phyloP scores from a whole-genome alignment of 1,140 invertebrate species.

The Trachymyrmex septentrionalis region DNA sequence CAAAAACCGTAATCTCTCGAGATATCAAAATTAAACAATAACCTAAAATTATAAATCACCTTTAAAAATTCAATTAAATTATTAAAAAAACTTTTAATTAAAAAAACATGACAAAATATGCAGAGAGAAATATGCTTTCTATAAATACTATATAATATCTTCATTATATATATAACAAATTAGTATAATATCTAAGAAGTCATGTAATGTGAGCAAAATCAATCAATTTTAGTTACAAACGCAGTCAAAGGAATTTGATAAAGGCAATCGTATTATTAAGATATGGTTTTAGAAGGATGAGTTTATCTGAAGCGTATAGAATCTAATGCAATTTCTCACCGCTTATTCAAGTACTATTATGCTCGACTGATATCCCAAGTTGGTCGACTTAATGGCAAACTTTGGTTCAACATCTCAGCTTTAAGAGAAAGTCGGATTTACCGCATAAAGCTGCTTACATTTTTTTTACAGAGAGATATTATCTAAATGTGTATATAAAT shows the following conservation, averaged over 20 bases:
- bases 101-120: constrained; percentile 2
- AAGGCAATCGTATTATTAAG: neutral
- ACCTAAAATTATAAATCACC: constrained; percentile 31
- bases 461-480: constrained; percentile 2
- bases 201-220: neutral
- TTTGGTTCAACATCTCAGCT: constrained; percentile 18
- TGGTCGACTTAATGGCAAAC: constrained; percentile 21
- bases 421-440: constrained; percentile 18
- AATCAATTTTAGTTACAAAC: neutral
- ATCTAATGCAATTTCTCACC: constrained; percentile 1
- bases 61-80: constrained; percentile 4
- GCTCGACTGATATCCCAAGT: constrained; percentile 12
- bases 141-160: too few species aligned
- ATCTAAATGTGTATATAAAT: neutral
- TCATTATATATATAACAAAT: neutral
- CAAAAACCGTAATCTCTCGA: too few species aligned
- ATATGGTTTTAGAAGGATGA: neutral
- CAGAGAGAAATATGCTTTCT: neutral
- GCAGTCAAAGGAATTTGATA: neutral
- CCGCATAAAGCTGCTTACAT: constrained; percentile 18
- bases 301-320: neutral
- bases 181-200: neutral
- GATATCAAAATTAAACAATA: neutral
- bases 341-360: constrained; percentile 21
- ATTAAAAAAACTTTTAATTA: constrained; percentile 13